These are phyloP conservation scores for Platysternon megacephalum DNA, from an alignment of 2,113 vertebrate genomes.

Conservation along the genomic window DNA sequence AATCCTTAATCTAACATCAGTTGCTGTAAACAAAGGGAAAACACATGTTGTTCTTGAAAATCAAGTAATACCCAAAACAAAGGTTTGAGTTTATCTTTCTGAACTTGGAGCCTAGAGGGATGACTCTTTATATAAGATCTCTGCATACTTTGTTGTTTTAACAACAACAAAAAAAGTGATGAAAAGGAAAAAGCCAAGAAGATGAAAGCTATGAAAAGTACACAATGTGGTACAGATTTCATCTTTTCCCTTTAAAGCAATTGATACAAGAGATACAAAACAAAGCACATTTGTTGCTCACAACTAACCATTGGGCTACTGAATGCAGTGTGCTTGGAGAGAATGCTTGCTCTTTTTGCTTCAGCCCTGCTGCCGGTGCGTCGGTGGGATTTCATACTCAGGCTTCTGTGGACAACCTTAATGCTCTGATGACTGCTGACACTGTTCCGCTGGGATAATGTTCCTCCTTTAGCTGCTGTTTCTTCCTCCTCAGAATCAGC, in stretches of 20 bases:
- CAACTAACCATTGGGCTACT: constrained; percentile 96
- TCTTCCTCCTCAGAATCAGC: constrained; percentile 95
- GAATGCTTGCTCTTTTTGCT: constrained; percentile 91
- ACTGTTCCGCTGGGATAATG: constrained; percentile 86
- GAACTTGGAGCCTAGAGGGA: background rate
- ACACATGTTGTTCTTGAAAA: background rate
- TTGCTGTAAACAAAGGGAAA: background rate
- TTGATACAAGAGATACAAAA: background rate
- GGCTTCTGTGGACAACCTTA: constrained; percentile 85
- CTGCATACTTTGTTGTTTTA: background rate
- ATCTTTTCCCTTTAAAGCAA: background rate
- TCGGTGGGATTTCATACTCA: constrained; percentile 92
- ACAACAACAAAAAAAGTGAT: background rate
- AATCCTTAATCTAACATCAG: background rate
- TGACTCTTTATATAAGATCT: constrained; percentile 3
- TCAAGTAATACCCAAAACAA: background rate
- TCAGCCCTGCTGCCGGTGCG: constrained; percentile 91
- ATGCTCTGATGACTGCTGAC: constrained; percentile 88
- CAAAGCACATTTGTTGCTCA: background rate
- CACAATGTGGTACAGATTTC: background rate
- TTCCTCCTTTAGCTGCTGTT: constrained; percentile 79
- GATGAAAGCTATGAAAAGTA: background rate
- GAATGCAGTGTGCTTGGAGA: constrained; percentile 95
- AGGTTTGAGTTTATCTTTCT: background rate
- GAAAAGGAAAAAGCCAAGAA: background rate